These are phyloP conservation scores for Acanthis flammea DNA, from an alignment of 2,797 vertebrate species.

Conservation along the genomic window DNA sequence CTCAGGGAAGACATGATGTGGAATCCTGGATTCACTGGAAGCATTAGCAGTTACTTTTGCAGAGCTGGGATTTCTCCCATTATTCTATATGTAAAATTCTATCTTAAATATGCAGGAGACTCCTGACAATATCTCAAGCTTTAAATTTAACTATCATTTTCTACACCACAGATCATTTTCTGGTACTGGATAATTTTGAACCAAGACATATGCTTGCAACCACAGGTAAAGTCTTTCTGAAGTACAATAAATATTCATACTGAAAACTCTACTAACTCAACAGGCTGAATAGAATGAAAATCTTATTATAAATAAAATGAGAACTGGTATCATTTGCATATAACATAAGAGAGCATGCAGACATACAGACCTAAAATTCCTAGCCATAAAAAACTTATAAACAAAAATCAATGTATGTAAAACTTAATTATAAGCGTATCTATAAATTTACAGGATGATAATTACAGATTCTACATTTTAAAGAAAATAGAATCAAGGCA, in stretches of 20 bases:
- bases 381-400: neutral
- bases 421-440: neutral
- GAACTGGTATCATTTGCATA: neutral
- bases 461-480: neutral
- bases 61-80: neutral
- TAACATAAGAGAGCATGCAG: neutral
- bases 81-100: neutral
- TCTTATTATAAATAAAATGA: neutral
- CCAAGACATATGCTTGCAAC: neutral
- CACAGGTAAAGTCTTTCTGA: neutral
- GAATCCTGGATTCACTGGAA: neutral
- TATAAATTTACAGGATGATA: neutral
- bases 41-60: neutral
- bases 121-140: neutral
- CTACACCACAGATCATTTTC: neutral
- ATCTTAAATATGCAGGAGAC: neutral
- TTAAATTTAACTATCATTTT: neutral
- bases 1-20: neutral
- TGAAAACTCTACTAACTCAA: neutral
- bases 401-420: neutral
- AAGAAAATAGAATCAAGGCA: neutral
- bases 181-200: neutral
- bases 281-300: neutral
- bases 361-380: neutral
- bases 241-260: neutral